Evolutionary conservation across 2,113 vertebrate genomes (phyloP), one percentile per base, ranked within the genome.

Genomic region (Anhinga rufa): DNA sequence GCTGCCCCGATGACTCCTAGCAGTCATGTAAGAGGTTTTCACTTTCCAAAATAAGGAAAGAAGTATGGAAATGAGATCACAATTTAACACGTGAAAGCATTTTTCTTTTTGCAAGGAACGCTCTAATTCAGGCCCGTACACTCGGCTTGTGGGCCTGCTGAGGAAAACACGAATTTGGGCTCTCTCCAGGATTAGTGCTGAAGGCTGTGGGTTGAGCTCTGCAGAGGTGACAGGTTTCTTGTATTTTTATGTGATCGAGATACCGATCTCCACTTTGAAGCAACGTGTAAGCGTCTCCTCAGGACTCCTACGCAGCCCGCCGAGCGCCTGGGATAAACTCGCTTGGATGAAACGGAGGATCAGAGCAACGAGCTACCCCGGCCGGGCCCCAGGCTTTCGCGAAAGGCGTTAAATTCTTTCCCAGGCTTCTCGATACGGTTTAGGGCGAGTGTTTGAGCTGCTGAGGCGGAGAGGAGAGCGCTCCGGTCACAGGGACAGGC

Each of bases 161-260:
- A 58, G 31, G 40, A 19, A 12, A 18, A 3, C 4, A 3, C 0
- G 36, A 9, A 11, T 9, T 9, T 21, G 17, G 40, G n/a, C 10
- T 9, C 13, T 38, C 4, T 7, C 3, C 12, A 5, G 34, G 46
- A 8, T 2, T 4, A 18, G 28, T 0, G 7, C 4, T 6, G 52
- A 10, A 22, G 48, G 61, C 28, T 15, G 28, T 0, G 61, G 4
- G 65, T 19, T 1, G 17, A 29, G 71, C 51, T 5, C 61, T 12
- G 65, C 7, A 21, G 36, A 44, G 38, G 3, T 1, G 38, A 8
- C 17, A 29, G 21, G 22, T 2, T 42, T n/a, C 48, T 17, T 5
- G 10, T 14, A 3, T 28, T 55, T 36, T 36, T 7, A 1, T 18
- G 6, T 0, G 26, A 8, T 1, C 6, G 15, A 28, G 55, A 54